Conservation (phyloP, 2,888 invertebrate genomes). For the Lobophora halterata region DNA sequence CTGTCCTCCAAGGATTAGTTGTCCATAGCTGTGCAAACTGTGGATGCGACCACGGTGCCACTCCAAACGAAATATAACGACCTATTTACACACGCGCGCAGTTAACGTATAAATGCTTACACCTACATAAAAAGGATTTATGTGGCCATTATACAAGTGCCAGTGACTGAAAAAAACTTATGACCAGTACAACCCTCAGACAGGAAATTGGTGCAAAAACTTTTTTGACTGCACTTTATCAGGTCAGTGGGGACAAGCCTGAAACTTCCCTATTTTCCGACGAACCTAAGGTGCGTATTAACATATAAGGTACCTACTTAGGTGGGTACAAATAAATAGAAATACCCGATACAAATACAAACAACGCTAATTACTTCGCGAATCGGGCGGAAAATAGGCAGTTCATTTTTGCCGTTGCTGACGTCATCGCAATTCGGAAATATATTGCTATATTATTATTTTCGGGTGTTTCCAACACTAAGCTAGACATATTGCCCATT, state of each 20-base stretch:
- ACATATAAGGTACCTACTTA: no score
- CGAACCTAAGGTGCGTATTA: no score
- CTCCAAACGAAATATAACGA: constrained; percentile 60
- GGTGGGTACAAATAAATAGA: no score
- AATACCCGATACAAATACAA: background rate
- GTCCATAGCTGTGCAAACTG: constrained; percentile 59
- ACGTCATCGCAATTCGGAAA: constrained; percentile 32
- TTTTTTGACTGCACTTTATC: background rate
- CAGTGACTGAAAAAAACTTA: constrained; percentile 19
- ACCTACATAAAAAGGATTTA: constrained; percentile 31
- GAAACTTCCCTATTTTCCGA: no score
- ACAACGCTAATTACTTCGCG: constrained; percentile 2
- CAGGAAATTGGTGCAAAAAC: constrained; percentile 18
- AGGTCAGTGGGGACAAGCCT: no score
- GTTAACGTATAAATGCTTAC: constrained; percentile 38
- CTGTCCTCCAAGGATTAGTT: background rate
- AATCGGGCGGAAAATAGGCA: constrained; percentile 26
- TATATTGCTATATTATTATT: constrained; percentile 72
- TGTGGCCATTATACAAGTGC: constrained; percentile 19
- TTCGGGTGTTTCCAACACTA: constrained; percentile 69
- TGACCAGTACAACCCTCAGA: constrained; percentile 8
- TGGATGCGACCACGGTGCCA: constrained; percentile 57
- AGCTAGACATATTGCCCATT: constrained; percentile 74
- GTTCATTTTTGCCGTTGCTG: constrained; percentile 25
- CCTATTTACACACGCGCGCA: constrained; percentile 54